Conservation (phyloP, 2,113 vertebrate genomes). For the Hyperopisus bebe region DNA sequence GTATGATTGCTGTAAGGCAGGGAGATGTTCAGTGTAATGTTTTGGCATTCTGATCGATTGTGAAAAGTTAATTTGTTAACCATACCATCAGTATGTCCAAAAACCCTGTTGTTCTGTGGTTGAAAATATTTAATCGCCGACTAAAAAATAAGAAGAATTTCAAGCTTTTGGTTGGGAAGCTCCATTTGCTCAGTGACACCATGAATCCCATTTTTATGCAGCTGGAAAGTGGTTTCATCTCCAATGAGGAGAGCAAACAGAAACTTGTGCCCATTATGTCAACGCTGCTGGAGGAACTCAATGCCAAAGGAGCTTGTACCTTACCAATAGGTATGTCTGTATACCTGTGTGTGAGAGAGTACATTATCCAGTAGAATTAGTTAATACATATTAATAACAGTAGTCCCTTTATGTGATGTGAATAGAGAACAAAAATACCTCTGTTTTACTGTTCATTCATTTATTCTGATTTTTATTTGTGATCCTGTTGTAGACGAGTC, state of each 20-base stretch:
- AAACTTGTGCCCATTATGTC: conserved; percentile 94
- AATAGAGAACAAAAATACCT: neutral
- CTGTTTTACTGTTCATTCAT: neutral
- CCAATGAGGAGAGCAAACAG: conserved; percentile 92
- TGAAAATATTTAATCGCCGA: neutral
- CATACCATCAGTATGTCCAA: neutral
- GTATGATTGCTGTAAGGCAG: neutral
- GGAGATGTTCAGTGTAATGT: neutral
- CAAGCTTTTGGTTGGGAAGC: neutral
- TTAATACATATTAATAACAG: neutral
- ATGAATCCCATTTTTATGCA: conserved; percentile 43
- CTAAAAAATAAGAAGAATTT: neutral
- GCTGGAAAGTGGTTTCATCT: conserved; percentile 95
- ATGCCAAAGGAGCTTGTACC: conserved; percentile 86
- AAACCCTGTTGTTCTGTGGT: neutral
- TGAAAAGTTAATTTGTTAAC: neutral
- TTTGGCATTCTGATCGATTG: neutral
- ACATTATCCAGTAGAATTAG: neutral
- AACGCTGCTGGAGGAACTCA: conserved; percentile 87
- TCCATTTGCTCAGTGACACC: neutral
- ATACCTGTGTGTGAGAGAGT: neutral
- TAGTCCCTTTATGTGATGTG: neutral
- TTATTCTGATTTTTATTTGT: neutral
- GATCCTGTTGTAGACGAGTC: conserved; percentile 72
- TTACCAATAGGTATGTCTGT: conserved; percentile 76